Conservation (phyloP, 2,888 invertebrate species). For the Celastrina argiolus region DNA sequence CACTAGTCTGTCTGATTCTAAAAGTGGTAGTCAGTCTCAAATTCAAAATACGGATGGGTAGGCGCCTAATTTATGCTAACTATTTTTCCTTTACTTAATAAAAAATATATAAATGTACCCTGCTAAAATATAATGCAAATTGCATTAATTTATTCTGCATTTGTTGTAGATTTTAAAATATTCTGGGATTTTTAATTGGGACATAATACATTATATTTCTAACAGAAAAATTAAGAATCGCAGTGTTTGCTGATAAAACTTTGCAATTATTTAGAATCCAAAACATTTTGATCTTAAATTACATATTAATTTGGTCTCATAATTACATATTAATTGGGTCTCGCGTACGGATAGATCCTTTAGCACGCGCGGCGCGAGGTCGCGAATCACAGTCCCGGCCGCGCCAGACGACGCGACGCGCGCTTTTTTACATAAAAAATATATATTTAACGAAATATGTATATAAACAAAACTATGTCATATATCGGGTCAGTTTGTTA, state of each 20-base stretch:
- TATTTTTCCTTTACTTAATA: too few species aligned
- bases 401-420: not conserved
- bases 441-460: conserved; percentile 23
- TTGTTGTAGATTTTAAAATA: too few species aligned
- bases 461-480: conserved; percentile 26
- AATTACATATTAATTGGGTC: not conserved
- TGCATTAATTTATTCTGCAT: too few species aligned
- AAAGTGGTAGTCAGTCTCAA: not conserved
- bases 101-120: too few species aligned
- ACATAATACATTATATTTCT: too few species aligned
- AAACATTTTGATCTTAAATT: not conserved
- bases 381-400: not conserved
- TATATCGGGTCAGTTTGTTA: conserved; percentile 23
- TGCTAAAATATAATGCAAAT: too few species aligned
- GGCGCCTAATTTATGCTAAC: too few species aligned
- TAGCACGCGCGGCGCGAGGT: not conserved
- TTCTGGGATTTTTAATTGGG: too few species aligned
- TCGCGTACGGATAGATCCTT: not conserved
- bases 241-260: too few species aligned
- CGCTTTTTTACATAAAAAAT: not conserved
- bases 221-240: too few species aligned
- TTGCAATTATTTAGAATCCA: too few species aligned
- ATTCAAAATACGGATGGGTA: too few species aligned
- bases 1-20: not conserved
- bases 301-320: not conserved